Conservation (phyloP, 2,797 vertebrate species). For the Hippocampus kuda region DNA sequence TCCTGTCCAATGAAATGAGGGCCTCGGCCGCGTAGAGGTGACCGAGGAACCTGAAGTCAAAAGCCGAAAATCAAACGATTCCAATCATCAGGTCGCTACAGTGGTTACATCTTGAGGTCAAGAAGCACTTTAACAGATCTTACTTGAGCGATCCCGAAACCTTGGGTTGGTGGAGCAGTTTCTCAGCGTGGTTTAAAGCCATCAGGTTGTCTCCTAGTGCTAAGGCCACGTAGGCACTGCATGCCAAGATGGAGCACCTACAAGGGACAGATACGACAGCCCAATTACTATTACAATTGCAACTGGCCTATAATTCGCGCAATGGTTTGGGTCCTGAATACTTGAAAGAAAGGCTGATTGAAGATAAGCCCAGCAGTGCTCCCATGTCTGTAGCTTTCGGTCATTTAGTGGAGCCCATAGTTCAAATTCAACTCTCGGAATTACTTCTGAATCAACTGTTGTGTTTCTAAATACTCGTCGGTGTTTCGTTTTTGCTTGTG, state of each 20-base stretch:
- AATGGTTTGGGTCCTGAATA: too few species aligned
- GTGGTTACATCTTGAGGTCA: not conserved
- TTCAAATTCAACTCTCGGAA: too few species aligned
- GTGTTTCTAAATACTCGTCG: too few species aligned
- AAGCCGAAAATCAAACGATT: not conserved
- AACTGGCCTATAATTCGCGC: too few species aligned
- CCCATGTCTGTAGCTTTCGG: too few species aligned
- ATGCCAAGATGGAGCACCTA: slow-evolving; percentile 93
- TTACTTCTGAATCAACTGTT: too few species aligned
- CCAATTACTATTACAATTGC: slow-evolving; percentile 65
- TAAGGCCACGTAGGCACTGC: slow-evolving; percentile 88
- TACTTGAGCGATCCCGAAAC: slow-evolving; percentile 96
- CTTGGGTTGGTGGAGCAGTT: slow-evolving; percentile 90
- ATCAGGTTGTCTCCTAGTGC: slow-evolving; percentile 94
- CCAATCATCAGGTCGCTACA: not conserved
- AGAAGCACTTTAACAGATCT: slow-evolving; percentile 18
- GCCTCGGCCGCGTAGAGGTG: slow-evolving; percentile 97
- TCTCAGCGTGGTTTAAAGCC: slow-evolving; percentile 91
- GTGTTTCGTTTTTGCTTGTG: too few species aligned
- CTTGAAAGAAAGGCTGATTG: too few species aligned
- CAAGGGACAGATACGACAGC: too few species aligned
- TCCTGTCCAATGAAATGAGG: slow-evolving; percentile 95
- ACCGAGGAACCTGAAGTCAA: slow-evolving; percentile 79
- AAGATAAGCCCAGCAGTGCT: too few species aligned
- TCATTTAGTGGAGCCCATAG: too few species aligned